Conservation (phyloP, 2,888 invertebrate species). For the Operophtera brumata region DNA sequence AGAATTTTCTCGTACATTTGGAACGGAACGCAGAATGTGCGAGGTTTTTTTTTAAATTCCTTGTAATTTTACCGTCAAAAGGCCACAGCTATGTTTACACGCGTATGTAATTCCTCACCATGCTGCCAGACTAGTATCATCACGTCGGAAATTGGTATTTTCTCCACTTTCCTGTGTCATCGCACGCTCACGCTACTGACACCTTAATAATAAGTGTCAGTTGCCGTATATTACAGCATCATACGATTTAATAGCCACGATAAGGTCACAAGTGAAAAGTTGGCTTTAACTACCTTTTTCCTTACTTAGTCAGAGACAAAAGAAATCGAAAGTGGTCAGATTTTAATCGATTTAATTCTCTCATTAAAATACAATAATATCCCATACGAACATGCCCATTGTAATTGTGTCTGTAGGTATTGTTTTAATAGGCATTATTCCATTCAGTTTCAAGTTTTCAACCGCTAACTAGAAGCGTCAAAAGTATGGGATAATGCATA, state of each 20-base stretch:
- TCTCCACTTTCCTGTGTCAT: constrained; percentile 24
- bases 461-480: constrained; percentile 49
- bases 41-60: too few relatives aligned
- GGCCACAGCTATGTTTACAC: constrained; percentile 1
- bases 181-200: constrained; percentile 10
- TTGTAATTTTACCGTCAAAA: background rate
- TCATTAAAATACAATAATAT: constrained; percentile 7
- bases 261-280: constrained; percentile 35
- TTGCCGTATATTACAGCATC: constrained; percentile 26
- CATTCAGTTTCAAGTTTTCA: background rate
- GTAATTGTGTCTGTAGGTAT: background rate
- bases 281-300: constrained; percentile 7
- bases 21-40: too few relatives aligned
- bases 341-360: constrained; percentile 12
- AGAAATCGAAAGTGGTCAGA: constrained; percentile 28
- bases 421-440: background rate
- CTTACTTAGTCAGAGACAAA: constrained; percentile 22
- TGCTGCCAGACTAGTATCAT: constrained; percentile 11
- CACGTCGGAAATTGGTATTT: constrained; percentile 17
- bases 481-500: constrained; percentile 42
- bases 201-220: constrained; percentile 27
- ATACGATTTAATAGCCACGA: constrained; percentile 27
- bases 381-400: background rate
- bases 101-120: constrained; percentile 2
- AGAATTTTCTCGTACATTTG: too few relatives aligned